phyloP scores from a whole-genome alignment of 2,113 vertebrate species.

The Calyptomena viridis region DNA sequence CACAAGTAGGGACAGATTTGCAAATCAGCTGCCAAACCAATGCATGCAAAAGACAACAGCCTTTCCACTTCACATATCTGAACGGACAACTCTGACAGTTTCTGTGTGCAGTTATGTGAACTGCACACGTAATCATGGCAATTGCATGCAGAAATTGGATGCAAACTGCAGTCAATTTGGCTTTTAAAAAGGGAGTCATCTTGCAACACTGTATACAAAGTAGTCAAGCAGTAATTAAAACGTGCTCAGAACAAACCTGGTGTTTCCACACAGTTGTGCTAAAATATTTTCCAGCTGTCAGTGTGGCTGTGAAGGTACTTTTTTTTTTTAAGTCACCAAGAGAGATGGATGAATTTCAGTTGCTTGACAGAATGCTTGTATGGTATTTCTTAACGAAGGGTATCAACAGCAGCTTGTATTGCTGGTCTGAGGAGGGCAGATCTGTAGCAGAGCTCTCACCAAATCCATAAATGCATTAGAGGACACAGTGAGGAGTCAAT shows the following conservation, averaged over 20 bases:
- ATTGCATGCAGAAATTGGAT: conserved; percentile 22
- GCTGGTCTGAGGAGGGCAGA: neutral
- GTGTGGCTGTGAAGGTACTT: neutral
- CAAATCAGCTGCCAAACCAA: neutral
- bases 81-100: neutral
- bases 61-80: neutral
- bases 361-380: conserved; percentile 18
- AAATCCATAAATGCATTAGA: conserved; percentile 61
- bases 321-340: neutral
- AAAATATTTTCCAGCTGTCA: conserved; percentile 43
- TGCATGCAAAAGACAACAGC: neutral
- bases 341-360: conserved; percentile 30
- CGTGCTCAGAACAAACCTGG: neutral
- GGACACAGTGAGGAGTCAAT: neutral
- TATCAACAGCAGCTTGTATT: conserved; percentile 7
- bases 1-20: neutral
- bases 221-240: conserved; percentile 36
- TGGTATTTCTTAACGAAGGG: neutral
- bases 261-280: neutral
- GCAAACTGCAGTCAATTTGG: conserved; percentile 18
- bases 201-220: neutral
- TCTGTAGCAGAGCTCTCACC: conserved; percentile 45
- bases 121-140: neutral
- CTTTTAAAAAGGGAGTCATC: neutral
- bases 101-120: neutral